Percentiles rank a stretch among this genome's conserved stretches.
Evolutionary conservation across 2,888 invertebrate genomes (phyloP).

Genomic region (Colletes collaris): DNA sequence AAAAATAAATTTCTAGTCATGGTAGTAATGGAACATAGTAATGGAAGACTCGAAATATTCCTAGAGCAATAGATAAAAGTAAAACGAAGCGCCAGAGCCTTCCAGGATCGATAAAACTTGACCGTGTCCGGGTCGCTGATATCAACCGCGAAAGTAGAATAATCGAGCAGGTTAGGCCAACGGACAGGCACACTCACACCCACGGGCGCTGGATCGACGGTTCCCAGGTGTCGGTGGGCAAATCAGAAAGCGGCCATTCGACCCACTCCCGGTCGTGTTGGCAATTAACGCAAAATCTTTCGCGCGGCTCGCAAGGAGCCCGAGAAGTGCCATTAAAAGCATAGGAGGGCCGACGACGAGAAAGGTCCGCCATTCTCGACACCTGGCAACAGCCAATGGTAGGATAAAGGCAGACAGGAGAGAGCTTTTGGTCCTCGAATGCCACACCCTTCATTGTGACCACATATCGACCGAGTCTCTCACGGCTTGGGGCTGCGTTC

Average conservation of each 20-base stretch:
- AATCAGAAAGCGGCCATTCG: constrained; percentile 21
- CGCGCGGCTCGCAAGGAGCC: constrained; percentile 35
- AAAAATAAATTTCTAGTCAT: no score
- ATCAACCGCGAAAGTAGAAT: no score
- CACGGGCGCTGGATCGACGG: no score
- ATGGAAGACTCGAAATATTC: no score
- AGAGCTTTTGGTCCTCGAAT: constrained; percentile 79
- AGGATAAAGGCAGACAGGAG: constrained; percentile 73
- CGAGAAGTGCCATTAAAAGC: constrained; percentile 42
- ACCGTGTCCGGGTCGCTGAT: no score
- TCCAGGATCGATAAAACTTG: no score
- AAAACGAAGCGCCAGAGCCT: no score
- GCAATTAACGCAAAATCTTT: constrained; percentile 36
- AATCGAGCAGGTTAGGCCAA: no score
- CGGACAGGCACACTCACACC: no score
- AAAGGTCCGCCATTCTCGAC: constrained; percentile 77
- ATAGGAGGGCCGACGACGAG: constrained; percentile 48
- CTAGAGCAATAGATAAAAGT: no score
- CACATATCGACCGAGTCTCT: constrained; percentile 78
- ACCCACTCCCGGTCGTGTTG: background rate
- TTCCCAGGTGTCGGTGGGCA: background rate
- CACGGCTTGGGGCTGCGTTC: constrained; percentile 57
- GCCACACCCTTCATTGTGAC: constrained; percentile 82
- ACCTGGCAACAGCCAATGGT: constrained; percentile 78
- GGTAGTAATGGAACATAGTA: no score